Conservation (phyloP, 2,888 invertebrate genomes). For the Sphaerophoria rueppellii region DNA sequence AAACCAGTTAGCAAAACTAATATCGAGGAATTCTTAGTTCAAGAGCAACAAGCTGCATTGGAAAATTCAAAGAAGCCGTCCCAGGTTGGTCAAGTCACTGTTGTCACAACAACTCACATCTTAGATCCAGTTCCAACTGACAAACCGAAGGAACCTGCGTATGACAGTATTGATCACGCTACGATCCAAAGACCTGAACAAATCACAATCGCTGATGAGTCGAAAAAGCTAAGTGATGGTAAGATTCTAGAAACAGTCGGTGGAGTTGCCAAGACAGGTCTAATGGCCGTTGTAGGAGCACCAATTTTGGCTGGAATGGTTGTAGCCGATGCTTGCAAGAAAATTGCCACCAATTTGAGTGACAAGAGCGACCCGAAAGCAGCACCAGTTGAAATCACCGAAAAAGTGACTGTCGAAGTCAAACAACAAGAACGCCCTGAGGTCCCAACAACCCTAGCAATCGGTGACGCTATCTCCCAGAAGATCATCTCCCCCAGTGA, state of each 20-base stretch:
- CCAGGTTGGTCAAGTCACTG: not conserved
- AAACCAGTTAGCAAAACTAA: not conserved
- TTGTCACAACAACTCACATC: conserved; percentile 9
- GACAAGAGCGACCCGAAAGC: conserved; percentile 28
- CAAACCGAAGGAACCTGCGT: not conserved
- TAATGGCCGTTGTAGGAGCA: conserved; percentile 93
- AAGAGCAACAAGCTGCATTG: conserved; percentile 20
- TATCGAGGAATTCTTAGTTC: conserved; percentile 26
- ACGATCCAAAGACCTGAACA: conserved; percentile 6
- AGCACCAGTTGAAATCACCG: not conserved
- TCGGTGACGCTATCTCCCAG: conserved; percentile 86
- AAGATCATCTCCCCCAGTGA: conserved; percentile 87
- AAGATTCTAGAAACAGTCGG: conserved; percentile 79
- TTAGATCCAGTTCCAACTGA: not conserved
- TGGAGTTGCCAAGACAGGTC: conserved; percentile 92
- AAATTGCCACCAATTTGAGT: conserved; percentile 77
- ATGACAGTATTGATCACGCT: conserved; percentile 12
- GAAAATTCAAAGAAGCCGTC: not conserved
- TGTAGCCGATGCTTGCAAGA: conserved; percentile 91
- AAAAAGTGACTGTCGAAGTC: conserved; percentile 13
- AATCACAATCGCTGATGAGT: not conserved
- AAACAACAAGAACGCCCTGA: conserved; percentile 17
- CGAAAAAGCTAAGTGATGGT: conserved; percentile 3
- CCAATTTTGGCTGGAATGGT: conserved; percentile 95
- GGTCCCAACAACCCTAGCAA: conserved; percentile 81